A percentile compares a stretch with the other conserved stretches of the same genome.
Evolutionary conservation across 2,888 invertebrate genomes (phyloP).

Genomic region (Deroplatys truncata): DNA sequence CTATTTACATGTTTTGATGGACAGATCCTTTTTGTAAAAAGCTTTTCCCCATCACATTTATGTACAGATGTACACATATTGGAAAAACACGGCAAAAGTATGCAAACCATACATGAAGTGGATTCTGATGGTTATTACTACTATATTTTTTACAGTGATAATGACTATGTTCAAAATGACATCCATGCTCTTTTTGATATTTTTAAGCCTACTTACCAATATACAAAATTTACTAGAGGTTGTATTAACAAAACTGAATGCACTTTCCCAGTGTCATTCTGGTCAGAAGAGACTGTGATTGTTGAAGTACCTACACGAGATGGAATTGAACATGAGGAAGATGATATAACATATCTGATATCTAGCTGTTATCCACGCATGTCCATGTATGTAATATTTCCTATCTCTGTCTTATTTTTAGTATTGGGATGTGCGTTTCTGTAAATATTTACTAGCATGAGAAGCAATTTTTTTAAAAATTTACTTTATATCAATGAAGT

Average conservation of each 20-base stretch:
- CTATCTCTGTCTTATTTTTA: conserved; percentile 68
- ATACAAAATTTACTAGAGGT: conserved; percentile 62
- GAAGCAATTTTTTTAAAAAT: not conserved
- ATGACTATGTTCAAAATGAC: conserved; percentile 72
- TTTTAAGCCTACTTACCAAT: conserved; percentile 77
- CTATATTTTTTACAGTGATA: conserved; percentile 85
- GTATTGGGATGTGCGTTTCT: conserved; percentile 78
- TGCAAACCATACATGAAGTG: conserved; percentile 67
- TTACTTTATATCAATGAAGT: not conserved
- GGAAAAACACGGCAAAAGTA: conserved; percentile 48
- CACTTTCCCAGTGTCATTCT: conserved; percentile 65
- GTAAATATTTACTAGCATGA: conserved; percentile 44
- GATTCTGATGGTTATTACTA: conserved; percentile 78
- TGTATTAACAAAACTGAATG: conserved; percentile 77
- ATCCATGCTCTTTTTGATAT: conserved; percentile 82
- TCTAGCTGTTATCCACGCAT: conserved; percentile 78
- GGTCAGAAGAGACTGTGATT: conserved; percentile 74
- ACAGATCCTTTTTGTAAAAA: conserved; percentile 66
- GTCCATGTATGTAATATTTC: conserved; percentile 75
- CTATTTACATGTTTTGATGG: conserved; percentile 72
- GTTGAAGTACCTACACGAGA: conserved; percentile 80
- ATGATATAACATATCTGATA: conserved; percentile 65
- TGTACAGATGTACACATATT: conserved; percentile 68
- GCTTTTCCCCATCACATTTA: conserved; percentile 63
- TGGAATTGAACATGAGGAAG: conserved; percentile 71